Conservation (phyloP, 1,140 invertebrate species). For the Pseudoatta argentina region DNA sequence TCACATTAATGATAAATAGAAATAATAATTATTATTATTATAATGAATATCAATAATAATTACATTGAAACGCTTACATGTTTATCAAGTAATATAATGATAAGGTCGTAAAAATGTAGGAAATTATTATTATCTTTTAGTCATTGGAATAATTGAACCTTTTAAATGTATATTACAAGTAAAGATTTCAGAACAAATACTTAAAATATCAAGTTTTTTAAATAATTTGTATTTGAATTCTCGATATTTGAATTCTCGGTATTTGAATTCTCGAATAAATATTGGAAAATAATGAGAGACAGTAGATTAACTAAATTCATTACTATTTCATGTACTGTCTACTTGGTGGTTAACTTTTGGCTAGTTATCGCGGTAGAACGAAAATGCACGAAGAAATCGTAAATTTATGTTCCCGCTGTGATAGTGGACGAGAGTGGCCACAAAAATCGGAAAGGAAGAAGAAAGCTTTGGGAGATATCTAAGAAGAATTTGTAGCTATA, state of each 20-base stretch:
- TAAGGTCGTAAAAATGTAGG: slow-evolving; percentile 3
- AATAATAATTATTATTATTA: slow-evolving; percentile 17
- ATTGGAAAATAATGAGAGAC: background rate
- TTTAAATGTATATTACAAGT: background rate
- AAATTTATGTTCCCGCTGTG: slow-evolving; percentile 55
- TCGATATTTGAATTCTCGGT: background rate
- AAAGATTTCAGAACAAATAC: background rate
- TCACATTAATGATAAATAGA: background rate
- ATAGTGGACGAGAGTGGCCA: slow-evolving; percentile 50
- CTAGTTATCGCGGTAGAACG: slow-evolving; percentile 14
- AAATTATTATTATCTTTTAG: background rate
- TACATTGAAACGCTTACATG: background rate
- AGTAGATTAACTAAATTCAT: background rate
- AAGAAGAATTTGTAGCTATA: slow-evolving; percentile 52
- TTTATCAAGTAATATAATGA: background rate
- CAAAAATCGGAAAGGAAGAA: slow-evolving; percentile 41
- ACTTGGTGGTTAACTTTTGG: slow-evolving; percentile 37
- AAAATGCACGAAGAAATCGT: slow-evolving; percentile 42
- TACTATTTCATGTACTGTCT: slow-evolving; percentile 4
- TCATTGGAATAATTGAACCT: background rate
- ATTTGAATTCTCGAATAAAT: background rate
- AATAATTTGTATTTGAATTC: background rate
- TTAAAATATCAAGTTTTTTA: background rate
- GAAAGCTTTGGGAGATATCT: slow-evolving; percentile 48
- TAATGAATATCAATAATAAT: slow-evolving; percentile 19